Evolutionary conservation across 2,113 vertebrate genomes (phyloP).

Genomic region (Micronycteris hirsuta): DNA sequence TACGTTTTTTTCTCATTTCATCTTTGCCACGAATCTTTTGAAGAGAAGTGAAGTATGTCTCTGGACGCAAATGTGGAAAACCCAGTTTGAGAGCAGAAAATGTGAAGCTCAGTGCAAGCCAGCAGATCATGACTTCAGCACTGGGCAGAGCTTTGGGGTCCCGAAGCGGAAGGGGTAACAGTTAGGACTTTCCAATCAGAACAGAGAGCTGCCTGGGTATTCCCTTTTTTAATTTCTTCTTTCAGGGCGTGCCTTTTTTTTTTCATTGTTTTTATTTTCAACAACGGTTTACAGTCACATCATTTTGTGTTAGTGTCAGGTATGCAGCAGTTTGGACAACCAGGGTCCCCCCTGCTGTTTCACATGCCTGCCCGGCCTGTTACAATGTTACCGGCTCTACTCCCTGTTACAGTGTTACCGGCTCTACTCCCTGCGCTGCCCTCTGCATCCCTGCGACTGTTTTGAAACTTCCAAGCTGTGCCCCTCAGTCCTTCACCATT

Average conservation of each 20-base stretch:
- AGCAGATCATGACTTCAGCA: not conserved
- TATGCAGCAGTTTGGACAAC: too few relatives aligned
- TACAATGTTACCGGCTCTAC: too few relatives aligned
- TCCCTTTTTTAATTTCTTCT: not conserved
- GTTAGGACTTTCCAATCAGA: not conserved
- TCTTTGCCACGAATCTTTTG: not conserved
- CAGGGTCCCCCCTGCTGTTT: too few relatives aligned
- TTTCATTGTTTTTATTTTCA: not conserved
- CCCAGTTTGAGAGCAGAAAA: not conserved
- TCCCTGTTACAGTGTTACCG: too few relatives aligned
- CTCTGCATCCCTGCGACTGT: too few relatives aligned
- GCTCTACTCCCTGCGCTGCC: too few relatives aligned
- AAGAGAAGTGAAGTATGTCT: not conserved
- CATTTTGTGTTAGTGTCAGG: too few relatives aligned
- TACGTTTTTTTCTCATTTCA: not conserved
- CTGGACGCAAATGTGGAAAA: not conserved
- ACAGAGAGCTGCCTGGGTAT: not conserved
- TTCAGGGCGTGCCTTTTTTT: not conserved
- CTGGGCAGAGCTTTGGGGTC: not conserved
- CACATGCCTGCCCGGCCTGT: too few relatives aligned
- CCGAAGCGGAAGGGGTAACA: rapidly evolving
- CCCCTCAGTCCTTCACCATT: too few relatives aligned
- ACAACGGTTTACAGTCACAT: too few relatives aligned
- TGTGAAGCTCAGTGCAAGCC: not conserved
- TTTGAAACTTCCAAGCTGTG: too few relatives aligned